Evolutionary conservation across 2,113 vertebrate species (phyloP), one percentile per base, ranked within the genome.

Genomic region (Corvus moneduloides): DNA sequence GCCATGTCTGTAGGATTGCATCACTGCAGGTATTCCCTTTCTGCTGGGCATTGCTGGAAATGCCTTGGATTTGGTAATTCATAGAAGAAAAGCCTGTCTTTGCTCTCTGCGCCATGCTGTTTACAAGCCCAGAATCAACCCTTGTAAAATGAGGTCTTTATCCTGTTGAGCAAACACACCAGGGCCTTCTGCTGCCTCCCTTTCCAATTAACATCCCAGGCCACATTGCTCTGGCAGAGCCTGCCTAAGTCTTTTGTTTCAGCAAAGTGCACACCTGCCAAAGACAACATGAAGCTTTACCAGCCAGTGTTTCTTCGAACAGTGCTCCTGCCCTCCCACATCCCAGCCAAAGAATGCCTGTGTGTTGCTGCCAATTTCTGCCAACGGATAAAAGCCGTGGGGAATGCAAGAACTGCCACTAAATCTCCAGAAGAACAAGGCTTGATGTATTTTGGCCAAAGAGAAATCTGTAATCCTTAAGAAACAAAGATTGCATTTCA

Each of bases 181-280:
- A 13, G 16, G 16, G 33, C 49, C 16, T 26, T 41, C 79, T 94
- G 83, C 83, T 87, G 13, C 32, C 43, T 89, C 12, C 11, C 69
- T 66, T 81, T 23, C 75, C 32, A 15, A 43, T 67, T 64, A 84
- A 75, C 51, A 67, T 85, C 85, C 20, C 37, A 58, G 83, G 46
- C 90, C 72, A 51, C 6, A 19, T 61, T 88, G 75, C 76, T 93
- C 58, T 75, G 59, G 59, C 56, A 89, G 59, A 69, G 16, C 35
- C 73, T 83, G 48, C 89, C 79, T 73, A 33, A 87, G 77, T 74
- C 85, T 92, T 95, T 96, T 96, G 18, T 54, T 93, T 67, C 52
- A 41, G 21, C 33, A 59, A 44, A 35, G 48, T 4, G 12, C 17
- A 62, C 58, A 48, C 63, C 86, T 81, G 87, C 83, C 92, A 89